Base-by-base conservation (phyloP, 2,113 vertebrate genomes). In the Philantomba maxwellii region DNA sequence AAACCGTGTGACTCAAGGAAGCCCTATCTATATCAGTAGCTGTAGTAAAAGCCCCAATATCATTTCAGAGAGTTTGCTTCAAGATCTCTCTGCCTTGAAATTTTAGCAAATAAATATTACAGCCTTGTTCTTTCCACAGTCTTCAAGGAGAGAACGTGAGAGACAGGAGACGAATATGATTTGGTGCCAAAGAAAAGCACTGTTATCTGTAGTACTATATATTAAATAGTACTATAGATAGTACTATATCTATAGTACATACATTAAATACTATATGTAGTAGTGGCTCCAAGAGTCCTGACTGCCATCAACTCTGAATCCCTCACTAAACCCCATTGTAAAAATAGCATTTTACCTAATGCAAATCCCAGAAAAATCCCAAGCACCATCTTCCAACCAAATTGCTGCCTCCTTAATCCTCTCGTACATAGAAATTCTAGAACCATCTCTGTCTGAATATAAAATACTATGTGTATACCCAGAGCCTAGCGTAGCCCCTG, bases 41-140 rank as follows among this genome's bases (percentile, higher is more conserved):
- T 84, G 95, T 39, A 66, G 94, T 25, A 15, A 96, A 97, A 95
- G 51, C 16, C 93, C 96, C 96, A 97, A 97, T 97, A 96, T 93
- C 98, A 95, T 87, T 96, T 93, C 92, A 78, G 80, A 82, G 96
- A 62, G 80, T 77, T 96, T 97, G 84, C 90, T 89, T 89, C 95
- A 70, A 94, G 94, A 95, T 96, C 81, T 95, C 90, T 81, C 86
- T 90, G 85, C 0, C 2, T 94, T 57, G 86, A 96, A 95, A 87
- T 94, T 92, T 94, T 94, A 47, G 49, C 6, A n/a, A 60, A 78
- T 92, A 66, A 95, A 95, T 55, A 43, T 39, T 73, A 75, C 39
- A 94, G 87, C 97, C 88, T 85, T 83, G 39, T 93, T 97, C 84
- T 97, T 96, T 95, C 89, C 58, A 95, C 4, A 36, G 93, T 36